These are phyloP conservation scores for Clinocottus analis DNA, from an alignment of 2,113 vertebrate species.

Conservation along the genomic window DNA sequence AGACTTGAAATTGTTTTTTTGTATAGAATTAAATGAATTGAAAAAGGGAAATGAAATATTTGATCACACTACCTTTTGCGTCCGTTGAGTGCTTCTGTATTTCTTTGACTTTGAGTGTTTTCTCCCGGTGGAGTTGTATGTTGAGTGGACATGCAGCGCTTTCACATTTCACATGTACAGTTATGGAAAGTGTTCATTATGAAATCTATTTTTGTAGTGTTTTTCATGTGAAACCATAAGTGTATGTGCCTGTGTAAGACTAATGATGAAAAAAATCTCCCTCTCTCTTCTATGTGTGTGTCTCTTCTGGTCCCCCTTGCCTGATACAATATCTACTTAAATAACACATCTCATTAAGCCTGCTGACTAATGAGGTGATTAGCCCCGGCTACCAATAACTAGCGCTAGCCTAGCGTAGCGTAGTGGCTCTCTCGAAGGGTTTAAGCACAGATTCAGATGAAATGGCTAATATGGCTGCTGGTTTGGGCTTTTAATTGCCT, in stretches of 20 bases:
- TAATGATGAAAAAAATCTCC: constrained; percentile 15
- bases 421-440: constrained; percentile 50
- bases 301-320: constrained; percentile 10
- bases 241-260: constrained; percentile 10
- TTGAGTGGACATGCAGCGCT: not conserved
- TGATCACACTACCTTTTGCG: not conserved
- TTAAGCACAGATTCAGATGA: constrained; percentile 63
- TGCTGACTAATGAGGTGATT: constrained; percentile 79
- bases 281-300: not conserved
- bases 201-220: constrained; percentile 26
- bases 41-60: constrained; percentile 6
- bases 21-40: not conserved
- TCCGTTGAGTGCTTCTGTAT: not conserved
- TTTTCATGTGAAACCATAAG: constrained; percentile 1
- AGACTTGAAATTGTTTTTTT: not conserved
- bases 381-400: constrained; percentile 67
- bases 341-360: constrained; percentile 77
- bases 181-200: constrained; percentile 2
- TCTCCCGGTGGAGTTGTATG: not conserved
- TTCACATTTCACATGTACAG: constrained; percentile 5
- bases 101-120: not conserved
- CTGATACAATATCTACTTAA: constrained; percentile 67
- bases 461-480: constrained; percentile 64
- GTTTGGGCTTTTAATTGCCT: constrained; percentile 73
- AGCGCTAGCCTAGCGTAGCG: constrained; percentile 59